Evolutionary conservation across 2,797 vertebrate species (phyloP), one percentile per base, ranked within the genome.

Genomic region (Siniperca obscura): DNA sequence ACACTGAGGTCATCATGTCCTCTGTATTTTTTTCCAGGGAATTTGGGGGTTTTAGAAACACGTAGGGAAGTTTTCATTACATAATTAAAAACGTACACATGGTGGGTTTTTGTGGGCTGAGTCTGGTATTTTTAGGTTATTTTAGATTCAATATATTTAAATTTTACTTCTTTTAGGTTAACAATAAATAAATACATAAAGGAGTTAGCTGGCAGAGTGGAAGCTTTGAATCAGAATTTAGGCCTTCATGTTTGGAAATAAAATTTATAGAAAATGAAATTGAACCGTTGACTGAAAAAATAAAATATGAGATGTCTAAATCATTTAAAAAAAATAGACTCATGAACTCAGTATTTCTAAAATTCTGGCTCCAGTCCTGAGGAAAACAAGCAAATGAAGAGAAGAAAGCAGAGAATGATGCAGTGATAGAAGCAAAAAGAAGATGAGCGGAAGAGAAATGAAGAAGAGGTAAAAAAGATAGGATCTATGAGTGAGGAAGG

Each of bases 141-240:
- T 55, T 69, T 46, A 71, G 21, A 38, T 9, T 34, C 1, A 38
- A 17, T 44, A 17, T 56, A 21, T 80, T 61, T 10, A 71, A 44
- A 70, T n/a, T 16, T 2, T 3, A 22, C 25, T 52, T 12, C 22
- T 59, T 71, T 76, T 60, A 70, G 40, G 48, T n/a, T 42, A n/a
- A 30, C 9, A 44, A 57, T 70, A 52, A 69, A 70, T 59, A 40
- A 57, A 34, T n/a, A 46, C 53, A 21, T 27, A 13, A 59, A 46
- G 25, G 53, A 42, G 52, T 44, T 21, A 27, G 46, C 8, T 34
- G 34, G 36, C 46, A 30, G 4, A 27, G 61, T 42, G 6, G 36
- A 72, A 36, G 7, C 62, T 57, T 68, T 70, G 34, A 73, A 74
- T 83, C 42, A 19, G 52, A 27, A 6, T 50, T 34, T 25, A 64